phyloP scores from a whole-genome alignment of 23 tunicate genomes.

The Ascidia mentula region DNA sequence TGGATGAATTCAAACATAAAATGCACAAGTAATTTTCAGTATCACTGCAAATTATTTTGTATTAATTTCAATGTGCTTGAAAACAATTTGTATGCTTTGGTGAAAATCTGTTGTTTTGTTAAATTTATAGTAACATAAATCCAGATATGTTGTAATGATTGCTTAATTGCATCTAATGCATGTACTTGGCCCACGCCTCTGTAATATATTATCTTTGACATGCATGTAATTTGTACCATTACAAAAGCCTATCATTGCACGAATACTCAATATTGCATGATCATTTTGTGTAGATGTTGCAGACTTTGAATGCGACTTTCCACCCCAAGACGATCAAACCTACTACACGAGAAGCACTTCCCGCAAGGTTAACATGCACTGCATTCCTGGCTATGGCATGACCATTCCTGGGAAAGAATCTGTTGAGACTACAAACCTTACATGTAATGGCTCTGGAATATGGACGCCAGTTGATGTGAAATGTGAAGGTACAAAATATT shows the following conservation, averaged over 20 bases:
- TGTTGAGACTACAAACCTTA: neutral
- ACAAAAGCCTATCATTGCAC: too few species aligned
- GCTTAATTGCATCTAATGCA: too few species aligned
- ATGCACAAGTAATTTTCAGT: constrained; percentile 7
- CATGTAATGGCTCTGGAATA: constrained; percentile 22
- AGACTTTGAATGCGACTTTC: constrained; percentile 23
- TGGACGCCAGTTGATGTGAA: constrained; percentile 19
- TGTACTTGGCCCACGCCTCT: too few species aligned
- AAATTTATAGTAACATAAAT: too few species aligned
- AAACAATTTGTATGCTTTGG: too few species aligned
- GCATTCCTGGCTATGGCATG: constrained; percentile 16
- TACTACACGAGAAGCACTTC: constrained; percentile 13
- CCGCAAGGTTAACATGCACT: neutral
- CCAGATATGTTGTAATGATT: too few species aligned
- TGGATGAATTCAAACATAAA: constrained; percentile 5
- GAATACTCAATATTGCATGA: too few species aligned
- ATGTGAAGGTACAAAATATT: neutral
- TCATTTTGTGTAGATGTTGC: neutral
- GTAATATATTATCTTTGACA: too few species aligned
- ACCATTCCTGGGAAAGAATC: neutral
- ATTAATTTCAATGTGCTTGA: too few species aligned
- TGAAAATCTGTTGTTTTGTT: too few species aligned
- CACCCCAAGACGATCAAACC: constrained; percentile 11
- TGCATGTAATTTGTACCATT: too few species aligned
- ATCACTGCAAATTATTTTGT: too few species aligned